A percentile compares a stretch with the other conserved stretches of the same genome.
Conservation (phyloP, 2,888 invertebrate species). For the Escarpia spicata region DNA sequence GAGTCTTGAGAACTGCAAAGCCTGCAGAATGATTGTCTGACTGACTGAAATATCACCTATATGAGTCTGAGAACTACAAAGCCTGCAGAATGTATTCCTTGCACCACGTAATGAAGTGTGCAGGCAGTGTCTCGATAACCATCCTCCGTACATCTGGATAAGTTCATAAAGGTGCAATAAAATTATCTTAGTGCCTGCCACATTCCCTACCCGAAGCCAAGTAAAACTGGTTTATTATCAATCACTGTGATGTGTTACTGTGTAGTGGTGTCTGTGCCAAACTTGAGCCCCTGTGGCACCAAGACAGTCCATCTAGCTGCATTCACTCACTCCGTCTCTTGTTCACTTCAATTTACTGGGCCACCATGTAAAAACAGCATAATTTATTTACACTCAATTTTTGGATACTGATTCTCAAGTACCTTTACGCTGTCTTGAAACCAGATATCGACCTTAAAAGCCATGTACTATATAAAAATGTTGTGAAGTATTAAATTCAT, state of each 20-base stretch:
- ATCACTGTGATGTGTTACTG: not conserved
- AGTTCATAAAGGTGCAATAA: not conserved
- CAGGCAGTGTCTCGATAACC: not conserved
- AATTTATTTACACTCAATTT: not conserved
- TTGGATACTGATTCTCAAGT: not conserved
- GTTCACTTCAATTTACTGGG: not conserved
- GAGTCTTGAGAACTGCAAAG: too few relatives aligned
- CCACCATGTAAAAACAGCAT: not conserved
- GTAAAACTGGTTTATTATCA: not conserved
- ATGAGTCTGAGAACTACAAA: not conserved
- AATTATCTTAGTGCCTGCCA: not conserved
- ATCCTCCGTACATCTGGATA: not conserved
- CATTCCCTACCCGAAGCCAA: not conserved
- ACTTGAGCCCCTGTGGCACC: not conserved
- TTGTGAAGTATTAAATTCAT: too few relatives aligned
- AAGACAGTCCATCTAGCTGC: not conserved
- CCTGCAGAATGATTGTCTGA: too few relatives aligned
- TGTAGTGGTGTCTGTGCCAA: not conserved
- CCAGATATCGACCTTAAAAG: too few relatives aligned
- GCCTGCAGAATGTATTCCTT: not conserved
- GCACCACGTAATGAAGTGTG: not conserved
- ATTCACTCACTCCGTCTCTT: not conserved
- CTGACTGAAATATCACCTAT: not conserved
- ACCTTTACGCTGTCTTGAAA: too few relatives aligned
- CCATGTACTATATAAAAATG: too few relatives aligned